Base-by-base conservation (phyloP, 2,113 vertebrate species). In the Nothoprocta perdicaria region DNA sequence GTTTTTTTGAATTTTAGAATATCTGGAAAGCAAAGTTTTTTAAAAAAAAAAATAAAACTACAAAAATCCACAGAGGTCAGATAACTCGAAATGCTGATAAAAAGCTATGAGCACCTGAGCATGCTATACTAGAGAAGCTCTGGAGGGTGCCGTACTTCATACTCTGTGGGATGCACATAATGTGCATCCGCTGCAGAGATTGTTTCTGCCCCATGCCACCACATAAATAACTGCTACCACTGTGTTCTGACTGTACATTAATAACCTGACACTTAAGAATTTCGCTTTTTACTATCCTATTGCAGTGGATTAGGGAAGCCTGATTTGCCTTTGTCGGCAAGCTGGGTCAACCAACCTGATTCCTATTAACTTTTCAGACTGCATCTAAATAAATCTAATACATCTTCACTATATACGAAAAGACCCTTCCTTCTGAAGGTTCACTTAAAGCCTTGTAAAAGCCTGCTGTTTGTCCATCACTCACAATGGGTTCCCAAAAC, bases 351-450 rank as follows among this genome's bases (percentile, higher is more conserved):
- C 18, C 71, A 84, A 67, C 41, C 76, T 73, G 60, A 88, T 93
- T 93, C 71, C 63, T 86, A 73, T 73, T 88, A 90, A 88, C 86
- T 93, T 95, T 92, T 90, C 84, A 94, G 86, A 74, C 10, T 74
- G 61, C 46, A 74, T 84, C 66, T 88, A 94, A 93, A 92, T 89
- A 96, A 92, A 91, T 85, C 80, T 90, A 90, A 77, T 40, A 71
- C 77, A 72, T 83, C 84, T 92, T 89, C 75, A 57, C 68, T 82
- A 77, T 48, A 67, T 62, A 16, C 23, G 84, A 88, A 69, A 91
- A 86, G 81, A 93, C 84, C 80, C 63, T 82, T 82, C 31, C 22
- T 90, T 72, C 85, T 90, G 75, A 89, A 92, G 80, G 81, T 66
- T 90, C 88, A 86, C 53, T 78, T 57, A 66, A 95, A 91, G n/a